phyloP scores from a whole-genome alignment of 2,888 invertebrate genomes.

The Sarcophaga variegata region DNA sequence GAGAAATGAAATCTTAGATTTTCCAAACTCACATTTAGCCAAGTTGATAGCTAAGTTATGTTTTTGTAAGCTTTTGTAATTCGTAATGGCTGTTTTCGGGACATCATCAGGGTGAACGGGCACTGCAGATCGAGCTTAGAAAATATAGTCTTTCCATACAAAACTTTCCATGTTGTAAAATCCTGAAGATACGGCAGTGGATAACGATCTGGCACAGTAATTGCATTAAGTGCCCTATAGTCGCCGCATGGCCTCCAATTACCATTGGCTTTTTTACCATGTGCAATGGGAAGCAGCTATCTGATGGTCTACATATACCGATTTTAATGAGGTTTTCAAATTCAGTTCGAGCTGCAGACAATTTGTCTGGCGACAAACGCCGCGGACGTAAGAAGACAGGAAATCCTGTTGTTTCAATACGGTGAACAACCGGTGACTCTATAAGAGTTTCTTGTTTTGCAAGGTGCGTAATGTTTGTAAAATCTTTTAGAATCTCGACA shows the following conservation, averaged over 20 bases:
- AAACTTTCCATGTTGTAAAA: constrained; percentile 22
- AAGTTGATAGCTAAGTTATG: constrained; percentile 44
- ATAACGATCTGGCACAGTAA: constrained; percentile 36
- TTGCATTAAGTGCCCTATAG: constrained; percentile 44
- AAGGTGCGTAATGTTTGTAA: constrained; percentile 17
- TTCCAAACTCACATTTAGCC: constrained; percentile 51
- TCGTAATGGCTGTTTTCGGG: constrained; percentile 40
- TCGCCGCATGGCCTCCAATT: constrained; percentile 58
- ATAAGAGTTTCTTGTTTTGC: constrained; percentile 16
- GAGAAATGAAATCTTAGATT: constrained; percentile 22
- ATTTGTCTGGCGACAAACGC: constrained; percentile 74
- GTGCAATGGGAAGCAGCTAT: no score
- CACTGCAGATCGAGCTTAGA: constrained; percentile 45
- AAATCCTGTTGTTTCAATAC: constrained; percentile 25
- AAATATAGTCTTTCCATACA: constrained; percentile 27
- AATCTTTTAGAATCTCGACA: constrained; percentile 17
- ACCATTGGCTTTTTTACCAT: no score
- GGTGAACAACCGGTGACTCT: constrained; percentile 29
- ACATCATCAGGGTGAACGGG: constrained; percentile 44
- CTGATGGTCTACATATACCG: constrained; percentile 78
- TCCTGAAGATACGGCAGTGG: constrained; percentile 42
- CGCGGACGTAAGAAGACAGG: constrained; percentile 63
- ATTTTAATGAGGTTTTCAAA: constrained; percentile 71
- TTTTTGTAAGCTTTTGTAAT: constrained; percentile 17
- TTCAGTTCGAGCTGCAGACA: constrained; percentile 60